Percentiles rank a stretch among this genome's conserved stretches.
Evolutionary conservation across 2,797 vertebrate genomes (phyloP).

Genomic region (Gymnoscopelus microlampas): DNA sequence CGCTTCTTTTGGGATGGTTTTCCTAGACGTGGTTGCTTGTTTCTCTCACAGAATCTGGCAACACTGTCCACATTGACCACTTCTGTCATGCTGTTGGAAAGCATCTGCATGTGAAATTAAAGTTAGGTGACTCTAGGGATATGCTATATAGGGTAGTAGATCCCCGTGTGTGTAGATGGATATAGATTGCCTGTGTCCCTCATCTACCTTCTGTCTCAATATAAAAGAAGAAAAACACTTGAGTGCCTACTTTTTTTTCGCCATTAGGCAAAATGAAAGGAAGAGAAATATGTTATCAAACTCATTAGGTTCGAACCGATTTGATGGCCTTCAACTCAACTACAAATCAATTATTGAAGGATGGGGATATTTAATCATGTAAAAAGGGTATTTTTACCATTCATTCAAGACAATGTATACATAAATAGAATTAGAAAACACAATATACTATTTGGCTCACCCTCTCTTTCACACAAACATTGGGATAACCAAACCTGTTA

Average conservation of each 20-base stretch:
- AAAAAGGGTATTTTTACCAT: conserved; percentile 5
- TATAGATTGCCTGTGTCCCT: too few species aligned
- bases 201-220: too few species aligned
- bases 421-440: too few species aligned
- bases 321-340: conserved; percentile 15
- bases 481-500: not conserved
- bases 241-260: not conserved
- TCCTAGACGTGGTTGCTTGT: too few species aligned
- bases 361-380: conserved; percentile 41
- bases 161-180: too few species aligned
- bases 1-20: too few species aligned
- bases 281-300: not conserved
- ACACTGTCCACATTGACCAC: not conserved
- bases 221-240: not conserved
- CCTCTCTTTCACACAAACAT: too few species aligned
- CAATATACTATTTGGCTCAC: too few species aligned
- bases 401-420: too few species aligned
- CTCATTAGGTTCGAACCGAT: conserved; percentile 19
- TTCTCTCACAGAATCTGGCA: too few species aligned
- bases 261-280: not conserved
- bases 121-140: too few species aligned
- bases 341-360: conserved; percentile 41
- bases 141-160: too few species aligned
- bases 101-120: not conserved
- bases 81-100: not conserved